Conservation (phyloP, 2,113 vertebrate genomes). For the Lycocorax pyrrhopterus region DNA sequence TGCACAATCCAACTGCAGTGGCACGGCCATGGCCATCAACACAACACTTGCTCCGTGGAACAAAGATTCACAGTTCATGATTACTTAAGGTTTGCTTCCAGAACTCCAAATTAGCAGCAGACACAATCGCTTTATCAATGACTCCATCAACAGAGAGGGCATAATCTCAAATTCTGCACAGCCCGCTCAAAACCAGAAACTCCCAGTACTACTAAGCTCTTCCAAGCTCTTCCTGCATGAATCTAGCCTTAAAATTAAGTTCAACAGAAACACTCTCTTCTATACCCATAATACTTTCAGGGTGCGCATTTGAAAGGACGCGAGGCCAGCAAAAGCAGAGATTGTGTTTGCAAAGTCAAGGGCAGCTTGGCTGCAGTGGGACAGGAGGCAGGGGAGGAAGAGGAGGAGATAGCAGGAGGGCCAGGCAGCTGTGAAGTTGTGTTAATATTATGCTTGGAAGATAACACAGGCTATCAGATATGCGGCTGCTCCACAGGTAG, state of each 20-base stretch:
- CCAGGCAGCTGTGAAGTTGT: neutral
- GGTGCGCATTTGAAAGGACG: neutral
- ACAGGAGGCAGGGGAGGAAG: neutral
- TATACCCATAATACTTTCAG: neutral
- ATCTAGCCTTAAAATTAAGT: neutral
- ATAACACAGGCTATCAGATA: neutral
- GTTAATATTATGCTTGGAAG: slow-evolving; percentile 15
- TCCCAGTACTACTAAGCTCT: neutral
- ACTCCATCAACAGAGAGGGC: neutral
- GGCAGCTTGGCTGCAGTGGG: neutral
- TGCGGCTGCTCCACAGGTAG: fast-evolving
- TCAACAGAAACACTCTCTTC: neutral
- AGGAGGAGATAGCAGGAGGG: neutral
- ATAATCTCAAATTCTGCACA: neutral
- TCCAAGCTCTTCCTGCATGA: neutral
- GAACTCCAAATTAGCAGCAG: neutral
- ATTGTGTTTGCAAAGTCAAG: neutral
- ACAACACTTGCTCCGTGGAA: neutral
- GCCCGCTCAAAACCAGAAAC: neutral
- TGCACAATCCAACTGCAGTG: neutral
- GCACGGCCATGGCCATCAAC: fast-evolving
- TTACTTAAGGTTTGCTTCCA: neutral
- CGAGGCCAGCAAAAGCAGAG: neutral
- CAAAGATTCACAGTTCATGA: neutral
- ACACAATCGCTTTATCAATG: neutral